Base-by-base conservation (phyloP, 2,797 vertebrate species). In the Argentina silus region DNA sequence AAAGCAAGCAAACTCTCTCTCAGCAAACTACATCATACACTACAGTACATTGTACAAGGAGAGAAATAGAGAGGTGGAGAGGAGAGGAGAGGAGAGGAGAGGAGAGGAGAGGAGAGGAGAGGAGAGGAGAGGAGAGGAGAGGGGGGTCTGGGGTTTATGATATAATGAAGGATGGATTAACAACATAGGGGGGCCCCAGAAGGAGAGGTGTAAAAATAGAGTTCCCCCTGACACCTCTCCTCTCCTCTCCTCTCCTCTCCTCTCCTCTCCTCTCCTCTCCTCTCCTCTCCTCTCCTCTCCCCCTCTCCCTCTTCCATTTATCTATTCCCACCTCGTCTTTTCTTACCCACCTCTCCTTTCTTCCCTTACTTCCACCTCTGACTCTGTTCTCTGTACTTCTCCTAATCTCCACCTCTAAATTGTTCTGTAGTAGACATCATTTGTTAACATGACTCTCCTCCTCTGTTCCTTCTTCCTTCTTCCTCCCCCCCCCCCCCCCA, bases 131-230 rank as follows among this genome's bases (percentile, higher is more conserved):
- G 64, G 36, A 65, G 69, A 63, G 19, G 60, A 0, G 15, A 55
- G 56, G 83, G 83, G 85, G 84, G 71, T 76, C 88, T 83, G 85
- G 87, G 85, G 73, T 75, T 88, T 83, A 78, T 88, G 88, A 89
- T 88, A 87, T 78, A 60, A 82, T 93, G 91, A 92, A 90, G 86
- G 90, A 92, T 92, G 80, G 85, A 86, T 80, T 19, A 74, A 84
- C 85, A 70, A 81, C 87, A 78, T 21, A 9, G 45, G 78, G 83
- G 81, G 74, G 79, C 77, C 89, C 89, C 90, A 86, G 77, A 88
- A 86, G 84, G 83, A 89, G 83, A 83, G 69, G 82, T 78, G 80
- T 88, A 93, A 92, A 91, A 93, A 91, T 90, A 91, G 88, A 88
- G 51, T 48, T 84, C 78, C 83, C 87, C 88, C 66, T 66, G 83